Percentiles rank a stretch among this genome's conserved stretches.
phyloP scores from a whole-genome alignment of 2,113 vertebrate species.

The Catharus fuscescens region DNA sequence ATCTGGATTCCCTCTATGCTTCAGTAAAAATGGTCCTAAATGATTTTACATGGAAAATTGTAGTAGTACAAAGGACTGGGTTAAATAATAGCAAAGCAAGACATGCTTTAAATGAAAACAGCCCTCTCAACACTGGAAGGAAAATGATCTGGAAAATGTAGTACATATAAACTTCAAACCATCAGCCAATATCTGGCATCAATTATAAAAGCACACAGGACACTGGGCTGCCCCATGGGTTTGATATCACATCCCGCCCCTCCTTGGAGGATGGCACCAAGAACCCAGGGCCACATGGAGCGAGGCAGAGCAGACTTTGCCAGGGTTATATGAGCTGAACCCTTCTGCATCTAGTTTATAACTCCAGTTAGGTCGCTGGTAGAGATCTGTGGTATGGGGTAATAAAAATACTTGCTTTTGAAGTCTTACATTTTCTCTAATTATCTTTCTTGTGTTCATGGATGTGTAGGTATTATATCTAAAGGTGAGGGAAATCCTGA shows the following conservation, averaged over 20 bases:
- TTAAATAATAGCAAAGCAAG: conserved; percentile 58
- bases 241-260: not conserved
- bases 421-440: not conserved
- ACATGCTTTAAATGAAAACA: conserved; percentile 55
- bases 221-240: not conserved
- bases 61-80: conserved; percentile 35
- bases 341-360: not conserved
- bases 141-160: conserved; percentile 17
- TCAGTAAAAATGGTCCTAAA: conserved; percentile 18
- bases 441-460: not conserved
- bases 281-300: not conserved
- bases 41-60: conserved; percentile 61
- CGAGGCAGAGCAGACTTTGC: not conserved
- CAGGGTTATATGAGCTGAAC: not conserved
- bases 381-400: not conserved
- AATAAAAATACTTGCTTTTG: not conserved
- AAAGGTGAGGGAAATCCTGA: not conserved
- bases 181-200: not conserved
- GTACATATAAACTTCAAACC: not conserved
- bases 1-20: not conserved
- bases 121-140: conserved; percentile 20
- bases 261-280: not conserved
- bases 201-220: not conserved
- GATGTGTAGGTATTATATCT: not conserved
- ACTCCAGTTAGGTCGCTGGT: not conserved